Evolutionary conservation across 2,113 vertebrate genomes (phyloP), one percentile per base, ranked within the genome.

Genomic region (Protobothrops mucrosquamatus): DNA sequence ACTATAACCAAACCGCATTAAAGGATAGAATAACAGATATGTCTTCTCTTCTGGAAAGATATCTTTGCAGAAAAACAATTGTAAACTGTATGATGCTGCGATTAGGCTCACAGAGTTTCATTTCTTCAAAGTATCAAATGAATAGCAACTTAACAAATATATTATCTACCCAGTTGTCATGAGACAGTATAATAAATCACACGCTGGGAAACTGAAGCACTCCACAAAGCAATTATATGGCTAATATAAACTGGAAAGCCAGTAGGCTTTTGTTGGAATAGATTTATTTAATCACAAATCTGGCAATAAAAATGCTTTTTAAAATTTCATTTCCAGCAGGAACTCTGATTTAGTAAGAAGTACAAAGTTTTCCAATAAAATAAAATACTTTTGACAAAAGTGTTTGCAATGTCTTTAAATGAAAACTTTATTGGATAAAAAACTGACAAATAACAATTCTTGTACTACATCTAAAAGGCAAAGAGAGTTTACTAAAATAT

Each of bases 281-380:
- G 81, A 86, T 39, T 81, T 81, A 81, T 81, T 81, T 81, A 48
- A 23, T 56, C 34, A 46, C 54, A 57, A 91, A 91, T 91, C 34
- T 91, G 74, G 34, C 74, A 81, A 81, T 81, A 91, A 56, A 85
- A 43, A 6, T 54, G 51, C 29, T 81, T 91, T 91, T 81, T 34
- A 91, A 86, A 54, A 52, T 81, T 81, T 64, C 54, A 81, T 81
- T 22, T 81, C 89, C 51, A 56, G 52, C n/a, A 86, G 24, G 52
- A 86, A 26, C 26, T 51, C 23, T 89, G 89, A 89, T 61, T 59
- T 61, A 48, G 39, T 61, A 86, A 87, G 52, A 87, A 29, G 20
- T 43, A 86, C 48, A 91, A 91, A 24, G 43, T 43, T 91, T 91
- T 46, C 52, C 69, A 91, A 56, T 85, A 85, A 91, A 91, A 56